These are phyloP conservation scores for Ormyrus rosae DNA, from an alignment of 2,888 invertebrate species.

Conservation along the genomic window DNA sequence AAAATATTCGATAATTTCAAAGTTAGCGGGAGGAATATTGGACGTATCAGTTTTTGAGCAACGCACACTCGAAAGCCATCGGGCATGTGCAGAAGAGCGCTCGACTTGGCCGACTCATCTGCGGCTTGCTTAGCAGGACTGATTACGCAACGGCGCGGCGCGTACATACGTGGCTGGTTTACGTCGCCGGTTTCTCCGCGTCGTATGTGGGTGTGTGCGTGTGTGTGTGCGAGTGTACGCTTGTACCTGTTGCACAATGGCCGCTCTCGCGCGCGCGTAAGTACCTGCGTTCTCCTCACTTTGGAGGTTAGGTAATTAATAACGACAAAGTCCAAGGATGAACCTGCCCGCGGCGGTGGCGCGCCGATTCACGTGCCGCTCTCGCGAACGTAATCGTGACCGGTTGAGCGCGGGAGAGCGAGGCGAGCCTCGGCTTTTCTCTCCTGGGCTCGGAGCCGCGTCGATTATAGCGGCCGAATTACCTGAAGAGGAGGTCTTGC, in stretches of 20 bases:
- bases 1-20: no score
- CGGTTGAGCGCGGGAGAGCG: background rate
- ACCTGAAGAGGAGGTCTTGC: no score
- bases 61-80: no score
- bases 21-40: no score
- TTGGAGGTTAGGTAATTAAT: constrained; percentile 74
- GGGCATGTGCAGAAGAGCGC: background rate
- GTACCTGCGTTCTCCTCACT: constrained; percentile 68
- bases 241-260: constrained; percentile 68
- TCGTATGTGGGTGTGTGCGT: constrained; percentile 3
- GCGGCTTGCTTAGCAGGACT: background rate
- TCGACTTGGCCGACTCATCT: constrained; percentile 1
- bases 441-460: no score
- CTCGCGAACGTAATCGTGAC: background rate
- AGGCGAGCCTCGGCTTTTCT: no score
- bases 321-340: constrained; percentile 74
- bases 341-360: constrained; percentile 40
- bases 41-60: no score
- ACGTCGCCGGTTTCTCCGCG: background rate
- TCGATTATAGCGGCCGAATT: no score
- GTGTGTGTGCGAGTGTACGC: background rate
- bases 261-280: constrained; percentile 57
- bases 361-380: background rate
- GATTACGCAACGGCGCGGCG: constrained; percentile 31
- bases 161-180: background rate